These are phyloP conservation scores for Omphaloscelis lunosa DNA, from an alignment of 2,888 invertebrate species.

Conservation along the genomic window DNA sequence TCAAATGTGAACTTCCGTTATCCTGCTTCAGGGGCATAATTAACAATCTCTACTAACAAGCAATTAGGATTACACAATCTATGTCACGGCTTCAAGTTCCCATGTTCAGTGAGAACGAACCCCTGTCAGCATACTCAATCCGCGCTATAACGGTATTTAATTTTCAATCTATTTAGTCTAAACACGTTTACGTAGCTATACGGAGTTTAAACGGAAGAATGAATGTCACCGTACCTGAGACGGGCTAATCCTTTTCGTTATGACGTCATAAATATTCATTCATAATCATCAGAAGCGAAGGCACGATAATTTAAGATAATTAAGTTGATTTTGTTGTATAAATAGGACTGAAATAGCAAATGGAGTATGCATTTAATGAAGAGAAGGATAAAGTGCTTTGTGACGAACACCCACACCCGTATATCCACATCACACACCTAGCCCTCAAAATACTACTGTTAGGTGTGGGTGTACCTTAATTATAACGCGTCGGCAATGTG, in stretches of 20 bases:
- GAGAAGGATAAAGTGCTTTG: constrained; percentile 15
- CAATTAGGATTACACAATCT: constrained; percentile 61
- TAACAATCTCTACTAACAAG: constrained; percentile 59
- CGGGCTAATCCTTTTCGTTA: constrained; percentile 63
- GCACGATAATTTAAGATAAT: constrained; percentile 45
- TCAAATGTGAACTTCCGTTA: constrained; percentile 10
- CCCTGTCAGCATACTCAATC: constrained; percentile 51
- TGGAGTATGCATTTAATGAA: constrained; percentile 19
- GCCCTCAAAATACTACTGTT: constrained; percentile 6
- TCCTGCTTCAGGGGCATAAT: constrained; percentile 40
- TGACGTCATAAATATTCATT: constrained; percentile 67
- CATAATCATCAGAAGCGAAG: constrained; percentile 51
- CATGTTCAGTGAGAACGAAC: constrained; percentile 49
- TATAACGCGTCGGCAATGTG: constrained; percentile 7
- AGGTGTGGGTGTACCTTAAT: constrained; percentile 24
- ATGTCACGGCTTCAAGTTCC: constrained; percentile 40
- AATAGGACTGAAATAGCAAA: constrained; percentile 23
- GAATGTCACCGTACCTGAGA: constrained; percentile 60
- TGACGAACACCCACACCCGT: constrained; percentile 4
- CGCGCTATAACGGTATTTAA: constrained; percentile 46
- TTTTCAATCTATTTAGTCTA: constrained; percentile 66
- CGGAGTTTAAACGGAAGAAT: constrained; percentile 63
- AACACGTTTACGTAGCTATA: constrained; percentile 65
- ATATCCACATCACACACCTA: not conserved
- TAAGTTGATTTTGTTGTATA: constrained; percentile 27